phyloP scores from a whole-genome alignment of 2,888 invertebrate species.

The Syritta pipiens region DNA sequence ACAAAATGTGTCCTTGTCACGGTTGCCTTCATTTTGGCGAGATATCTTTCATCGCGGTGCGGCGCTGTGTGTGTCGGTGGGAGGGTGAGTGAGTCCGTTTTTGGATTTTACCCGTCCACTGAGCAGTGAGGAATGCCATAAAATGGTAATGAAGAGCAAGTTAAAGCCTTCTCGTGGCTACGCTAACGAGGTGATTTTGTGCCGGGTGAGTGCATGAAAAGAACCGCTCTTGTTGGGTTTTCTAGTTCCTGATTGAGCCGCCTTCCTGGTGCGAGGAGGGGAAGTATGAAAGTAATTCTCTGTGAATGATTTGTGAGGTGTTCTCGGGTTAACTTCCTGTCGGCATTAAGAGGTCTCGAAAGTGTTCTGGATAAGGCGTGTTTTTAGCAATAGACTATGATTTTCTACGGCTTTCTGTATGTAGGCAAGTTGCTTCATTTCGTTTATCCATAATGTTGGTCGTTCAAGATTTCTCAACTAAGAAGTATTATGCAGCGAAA shows the following conservation, averaged over 20 bases:
- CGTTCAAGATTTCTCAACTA: too few species aligned
- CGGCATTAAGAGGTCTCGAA: too few species aligned
- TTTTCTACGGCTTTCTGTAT: too few species aligned
- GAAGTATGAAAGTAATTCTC: neutral
- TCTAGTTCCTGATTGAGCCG: conserved; percentile 1
- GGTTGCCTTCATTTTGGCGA: conserved; percentile 39
- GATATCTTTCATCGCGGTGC: conserved; percentile 46
- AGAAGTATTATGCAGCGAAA: too few species aligned
- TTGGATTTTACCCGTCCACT: conserved; percentile 18
- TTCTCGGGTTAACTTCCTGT: too few species aligned
- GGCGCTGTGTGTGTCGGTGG: neutral
- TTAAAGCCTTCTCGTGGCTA: conserved; percentile 13
- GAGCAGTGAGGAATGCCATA: conserved; percentile 30
- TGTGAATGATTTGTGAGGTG: neutral
- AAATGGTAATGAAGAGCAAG: conserved; percentile 34
- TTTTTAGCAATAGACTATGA: too few species aligned
- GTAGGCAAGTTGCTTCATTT: too few species aligned
- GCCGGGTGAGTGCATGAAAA: conserved; percentile 20
- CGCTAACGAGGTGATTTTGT: conserved; percentile 20
- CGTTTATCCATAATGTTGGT: too few species aligned
- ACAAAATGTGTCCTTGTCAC: conserved; percentile 62
- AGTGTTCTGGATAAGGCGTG: too few species aligned
- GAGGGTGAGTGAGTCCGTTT: conserved; percentile 14
- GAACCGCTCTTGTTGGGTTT: conserved; percentile 2
- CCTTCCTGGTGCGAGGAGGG: neutral